Conservation (phyloP, 2,797 vertebrate genomes). For the Falco cherrug region DNA sequence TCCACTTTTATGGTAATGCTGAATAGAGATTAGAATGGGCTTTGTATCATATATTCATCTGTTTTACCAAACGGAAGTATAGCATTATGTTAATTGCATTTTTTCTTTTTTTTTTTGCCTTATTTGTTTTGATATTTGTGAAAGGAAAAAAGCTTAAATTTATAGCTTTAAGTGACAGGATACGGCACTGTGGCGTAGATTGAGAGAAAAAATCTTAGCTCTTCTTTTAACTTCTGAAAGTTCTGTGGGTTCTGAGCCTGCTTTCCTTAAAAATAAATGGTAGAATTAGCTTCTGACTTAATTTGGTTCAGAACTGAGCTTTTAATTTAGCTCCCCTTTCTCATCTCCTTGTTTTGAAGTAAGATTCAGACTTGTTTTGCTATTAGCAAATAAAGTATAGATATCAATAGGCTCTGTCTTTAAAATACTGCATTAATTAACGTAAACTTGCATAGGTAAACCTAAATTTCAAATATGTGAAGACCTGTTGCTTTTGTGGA, state of each 20-base stretch:
- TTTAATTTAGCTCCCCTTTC: background rate
- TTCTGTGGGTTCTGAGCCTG: background rate
- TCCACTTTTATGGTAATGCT: background rate
- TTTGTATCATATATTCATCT: background rate
- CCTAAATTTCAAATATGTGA: background rate
- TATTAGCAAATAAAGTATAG: background rate
- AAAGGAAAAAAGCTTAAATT: background rate
- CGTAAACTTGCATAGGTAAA: background rate
- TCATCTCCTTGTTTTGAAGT: background rate
- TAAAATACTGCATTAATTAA: background rate
- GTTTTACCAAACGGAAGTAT: conserved; percentile 1
- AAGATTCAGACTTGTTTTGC: background rate
- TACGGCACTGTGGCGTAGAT: background rate
- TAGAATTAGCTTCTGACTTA: background rate
- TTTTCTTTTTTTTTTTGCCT: background rate
- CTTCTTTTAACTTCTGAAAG: background rate
- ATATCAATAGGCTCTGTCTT: background rate
- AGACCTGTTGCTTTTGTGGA: background rate
- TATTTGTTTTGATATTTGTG: background rate
- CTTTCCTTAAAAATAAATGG: background rate
- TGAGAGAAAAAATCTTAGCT: background rate
- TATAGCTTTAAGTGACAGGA: background rate
- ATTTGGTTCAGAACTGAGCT: background rate
- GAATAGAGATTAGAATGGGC: background rate
- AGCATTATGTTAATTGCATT: background rate